Evolutionary conservation across 2,113 vertebrate genomes (phyloP), one percentile per base, ranked within the genome.

Genomic region (Caranx ignobilis): DNA sequence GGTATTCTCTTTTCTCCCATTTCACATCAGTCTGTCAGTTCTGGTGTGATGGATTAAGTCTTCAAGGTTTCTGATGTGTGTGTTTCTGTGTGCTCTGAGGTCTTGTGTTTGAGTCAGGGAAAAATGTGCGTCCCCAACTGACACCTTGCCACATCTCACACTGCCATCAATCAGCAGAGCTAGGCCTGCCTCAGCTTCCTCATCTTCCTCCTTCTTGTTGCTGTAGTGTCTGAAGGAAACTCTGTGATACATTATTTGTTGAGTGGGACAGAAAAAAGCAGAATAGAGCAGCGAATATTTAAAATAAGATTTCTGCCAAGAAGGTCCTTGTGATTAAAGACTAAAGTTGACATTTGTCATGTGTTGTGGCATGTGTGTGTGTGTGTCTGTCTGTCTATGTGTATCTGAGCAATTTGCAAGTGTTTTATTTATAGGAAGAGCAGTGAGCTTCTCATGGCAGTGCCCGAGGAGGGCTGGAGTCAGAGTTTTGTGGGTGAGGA

Each of bases 41-140:
- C 34, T 70, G 39, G 9, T 81, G 62, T 92, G 91, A 92, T 86
- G 85, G 85, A 91, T 92, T 88, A 87, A 90, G 83, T 83, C 80
- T 81, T 90, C 81, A 87, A 76, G 79, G 71, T 81, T 76, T 85
- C 59, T 81, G 87, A 89, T 79, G 55, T 77, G 11, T 74, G 63
- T 79, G 74, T 50, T 48, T 79, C 31, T 83, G 48, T 62, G 13
- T 79, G 57, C 67, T 68, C 41, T 73, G 79, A 68, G 89, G 67
- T 63, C 73, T 87, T 71, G 32, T 62, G 82, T 87, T 87, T 78
- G 83, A 88, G 69, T 83, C 74, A 86, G 72, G 69, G 62, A 83
- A 83, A 87, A 77, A 84, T 63, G 62, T 61, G 43, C 8, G n/a
- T 83, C 81, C 77, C 77, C 56, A 74, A 66, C 81, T 79, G 82